phyloP scores from a whole-genome alignment of 2,113 vertebrate genomes.

The Rhinopithecus roxellana region DNA sequence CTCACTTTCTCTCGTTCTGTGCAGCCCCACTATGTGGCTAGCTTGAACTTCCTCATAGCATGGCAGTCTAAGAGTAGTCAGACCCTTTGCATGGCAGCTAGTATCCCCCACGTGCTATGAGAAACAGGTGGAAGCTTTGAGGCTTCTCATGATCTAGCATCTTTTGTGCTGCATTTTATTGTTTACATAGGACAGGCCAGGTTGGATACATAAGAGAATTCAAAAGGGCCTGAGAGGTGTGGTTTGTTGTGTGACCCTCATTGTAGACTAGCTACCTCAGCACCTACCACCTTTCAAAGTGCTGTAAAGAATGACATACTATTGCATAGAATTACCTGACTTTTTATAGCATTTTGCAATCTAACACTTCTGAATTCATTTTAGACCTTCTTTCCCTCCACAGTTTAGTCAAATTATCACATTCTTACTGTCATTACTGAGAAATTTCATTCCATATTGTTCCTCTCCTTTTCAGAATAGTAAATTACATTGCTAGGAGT shows the following conservation, averaged over 20 bases:
- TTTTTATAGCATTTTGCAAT: background rate
- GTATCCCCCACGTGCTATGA: background rate
- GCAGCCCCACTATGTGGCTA: background rate
- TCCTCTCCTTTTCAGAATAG: background rate
- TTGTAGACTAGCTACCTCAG: background rate
- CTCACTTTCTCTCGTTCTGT: too few species aligned
- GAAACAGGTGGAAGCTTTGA: background rate
- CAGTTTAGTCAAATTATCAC: background rate
- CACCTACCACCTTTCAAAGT: background rate
- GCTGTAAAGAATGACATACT: too few species aligned
- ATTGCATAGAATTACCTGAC: fast-evolving
- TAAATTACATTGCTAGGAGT: background rate
- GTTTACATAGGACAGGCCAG: background rate
- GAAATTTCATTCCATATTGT: background rate
- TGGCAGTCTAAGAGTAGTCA: background rate
- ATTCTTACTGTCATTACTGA: background rate
- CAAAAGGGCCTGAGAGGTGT: background rate
- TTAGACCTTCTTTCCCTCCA: background rate
- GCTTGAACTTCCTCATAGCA: too few species aligned
- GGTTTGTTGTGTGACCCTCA: background rate
- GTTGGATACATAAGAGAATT: too few species aligned
- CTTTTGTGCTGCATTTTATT: background rate
- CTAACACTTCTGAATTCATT: too few species aligned
- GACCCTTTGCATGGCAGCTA: too few species aligned
- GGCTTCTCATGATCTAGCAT: fast-evolving